Base-by-base conservation (phyloP, 1,140 invertebrate genomes). In the Radopholus similis region DNA sequence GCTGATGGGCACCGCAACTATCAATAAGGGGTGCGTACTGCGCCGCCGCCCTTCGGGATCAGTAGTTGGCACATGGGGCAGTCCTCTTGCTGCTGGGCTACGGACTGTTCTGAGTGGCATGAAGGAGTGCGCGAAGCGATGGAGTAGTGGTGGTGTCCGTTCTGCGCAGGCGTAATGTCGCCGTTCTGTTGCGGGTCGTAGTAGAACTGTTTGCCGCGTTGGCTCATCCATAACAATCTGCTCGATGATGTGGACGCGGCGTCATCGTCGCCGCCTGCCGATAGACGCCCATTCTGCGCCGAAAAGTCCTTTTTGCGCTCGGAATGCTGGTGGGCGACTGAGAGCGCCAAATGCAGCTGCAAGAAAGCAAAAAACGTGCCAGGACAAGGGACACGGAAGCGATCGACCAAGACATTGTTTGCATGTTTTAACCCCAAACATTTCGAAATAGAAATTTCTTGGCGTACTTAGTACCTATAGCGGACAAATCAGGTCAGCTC, bases 51-150 rank as follows among this genome's bases (percentile, higher is more conserved):
- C 44, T 72, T 64, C n/a, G 77, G 77, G 59, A 82, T 55, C 57
- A 81, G 55, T 34, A 81, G 42, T 38, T 82, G 75, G 64, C 78
- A 81, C 30, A 81, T 73, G 30, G 78, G 74, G 80, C 78, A 81
- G 40, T 82, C 75, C 44, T 82, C n/a, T n/a, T n/a, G n/a, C n/a
- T n/a, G n/a, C n/a, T n/a, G n/a, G n/a, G n/a, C n/a, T n/a, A n/a
- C 73, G n/a, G 51, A 53, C 37, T 11, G 30, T 5, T 55, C 44
- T 30, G 54, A 54, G 40, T 60, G 37, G 15, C 21, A 37, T 66
- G 42, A 60, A 40, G 54, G 44, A 40, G 30, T 49, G 13, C 51
- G 32, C 23, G 37, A 55, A 13, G 47, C n/a, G n/a, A n/a, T n/a
- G 11, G 9, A 49, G 56, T 49, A 44, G 21, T 32, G 8, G 8